Conservation (phyloP, 2,113 vertebrate genomes). For the Perca fluviatilis region DNA sequence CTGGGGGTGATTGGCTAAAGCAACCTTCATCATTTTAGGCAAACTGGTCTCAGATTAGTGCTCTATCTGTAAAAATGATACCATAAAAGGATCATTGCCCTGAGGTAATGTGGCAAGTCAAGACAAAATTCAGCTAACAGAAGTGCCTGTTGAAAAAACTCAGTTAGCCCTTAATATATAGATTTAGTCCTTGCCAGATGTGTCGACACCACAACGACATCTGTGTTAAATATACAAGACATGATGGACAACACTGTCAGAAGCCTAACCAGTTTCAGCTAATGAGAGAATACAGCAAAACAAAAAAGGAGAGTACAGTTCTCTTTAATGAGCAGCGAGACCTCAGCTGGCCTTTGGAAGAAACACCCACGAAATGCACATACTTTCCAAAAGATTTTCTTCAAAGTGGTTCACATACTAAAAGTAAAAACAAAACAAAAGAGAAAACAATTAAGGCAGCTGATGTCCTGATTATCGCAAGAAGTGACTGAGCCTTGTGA, state of each 20-base stretch:
- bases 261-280: not conserved
- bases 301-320: not conserved
- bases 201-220: constrained; percentile 5
- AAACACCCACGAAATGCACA: not conserved
- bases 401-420: not conserved
- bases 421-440: not conserved
- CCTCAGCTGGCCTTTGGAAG: not conserved
- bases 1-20: not conserved
- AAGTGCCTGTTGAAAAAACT: no score
- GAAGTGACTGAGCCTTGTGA: not conserved
- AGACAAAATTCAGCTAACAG: no score
- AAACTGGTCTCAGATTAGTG: not conserved
- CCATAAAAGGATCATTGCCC: not conserved
- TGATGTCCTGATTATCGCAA: not conserved
- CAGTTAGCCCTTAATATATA: no score
- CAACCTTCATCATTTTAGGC: not conserved
- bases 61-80: not conserved
- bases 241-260: not conserved
- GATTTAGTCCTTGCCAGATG: no score
- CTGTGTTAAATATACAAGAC: constrained; percentile 20
- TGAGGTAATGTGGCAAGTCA: no score
- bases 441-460: not conserved
- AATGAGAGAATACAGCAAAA: not conserved
- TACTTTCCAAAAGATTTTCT: not conserved
- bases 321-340: not conserved